phyloP scores from a whole-genome alignment of 2,888 invertebrate species.

The Nineta flava region DNA sequence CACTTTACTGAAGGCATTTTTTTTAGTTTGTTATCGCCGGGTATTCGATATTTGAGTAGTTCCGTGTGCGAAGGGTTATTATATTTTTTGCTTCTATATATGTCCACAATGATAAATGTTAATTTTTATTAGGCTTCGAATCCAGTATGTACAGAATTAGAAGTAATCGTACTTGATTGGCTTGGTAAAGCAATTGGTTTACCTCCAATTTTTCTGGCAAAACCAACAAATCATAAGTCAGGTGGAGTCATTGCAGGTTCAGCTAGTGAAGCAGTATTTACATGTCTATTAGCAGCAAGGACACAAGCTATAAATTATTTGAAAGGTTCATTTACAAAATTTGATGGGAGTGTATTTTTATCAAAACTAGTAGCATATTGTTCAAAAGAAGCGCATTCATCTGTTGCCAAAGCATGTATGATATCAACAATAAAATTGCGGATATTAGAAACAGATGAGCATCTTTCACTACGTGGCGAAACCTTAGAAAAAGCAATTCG shows the following conservation, averaged over 20 bases:
- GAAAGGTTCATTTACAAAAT: slow-evolving; percentile 34
- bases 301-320: slow-evolving; percentile 50
- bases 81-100: no score
- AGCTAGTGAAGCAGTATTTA: slow-evolving; percentile 68
- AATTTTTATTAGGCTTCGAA: slow-evolving; percentile 49
- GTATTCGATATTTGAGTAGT: no score
- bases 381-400: slow-evolving; percentile 57
- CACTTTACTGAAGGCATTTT: no score
- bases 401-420: slow-evolving; percentile 65
- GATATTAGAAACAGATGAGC: slow-evolving; percentile 54
- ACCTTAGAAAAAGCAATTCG: slow-evolving; percentile 44
- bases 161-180: slow-evolving; percentile 73
- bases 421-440: slow-evolving; percentile 56
- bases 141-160: slow-evolving; percentile 74
- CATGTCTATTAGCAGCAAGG: slow-evolving; percentile 60
- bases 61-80: no score
- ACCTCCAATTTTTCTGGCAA: slow-evolving; percentile 46
- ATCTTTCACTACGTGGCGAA: slow-evolving; percentile 45
- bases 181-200: slow-evolving; percentile 59
- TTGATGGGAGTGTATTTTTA: slow-evolving; percentile 51
- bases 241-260: slow-evolving; percentile 74
- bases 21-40: no score
- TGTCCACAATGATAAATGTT: not conserved
- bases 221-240: slow-evolving; percentile 33
- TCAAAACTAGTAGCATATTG: slow-evolving; percentile 64